Conservation (phyloP, 2,797 vertebrate genomes). For the Lepilemur ruficaudatus region DNA sequence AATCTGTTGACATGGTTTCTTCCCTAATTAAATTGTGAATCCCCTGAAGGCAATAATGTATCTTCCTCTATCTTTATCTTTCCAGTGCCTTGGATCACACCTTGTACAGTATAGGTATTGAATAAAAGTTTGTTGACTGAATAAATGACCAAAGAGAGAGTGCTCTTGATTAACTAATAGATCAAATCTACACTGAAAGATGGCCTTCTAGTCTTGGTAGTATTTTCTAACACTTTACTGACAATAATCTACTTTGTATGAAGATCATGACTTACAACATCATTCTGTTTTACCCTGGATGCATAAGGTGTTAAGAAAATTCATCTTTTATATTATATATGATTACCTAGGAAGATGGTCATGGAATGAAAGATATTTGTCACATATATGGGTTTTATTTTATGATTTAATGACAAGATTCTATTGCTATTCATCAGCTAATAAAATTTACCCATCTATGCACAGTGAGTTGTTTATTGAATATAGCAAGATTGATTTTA, state of each 20-base stretch:
- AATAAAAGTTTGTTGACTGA: slow-evolving; percentile 21
- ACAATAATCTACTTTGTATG: slow-evolving; percentile 1
- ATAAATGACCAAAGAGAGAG: background rate
- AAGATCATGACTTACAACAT: background rate
- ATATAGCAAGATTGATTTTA: slow-evolving; percentile 62
- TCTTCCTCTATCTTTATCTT: background rate
- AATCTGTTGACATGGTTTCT: background rate
- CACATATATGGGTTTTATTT: slow-evolving; percentile 60
- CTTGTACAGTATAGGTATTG: background rate
- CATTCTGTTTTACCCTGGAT: background rate
- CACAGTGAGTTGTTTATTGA: slow-evolving; percentile 58
- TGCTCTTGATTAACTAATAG: background rate
- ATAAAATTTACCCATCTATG: slow-evolving; percentile 62
- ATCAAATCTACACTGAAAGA: background rate
- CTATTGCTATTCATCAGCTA: slow-evolving; percentile 56
- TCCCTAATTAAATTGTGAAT: slow-evolving; percentile 11
- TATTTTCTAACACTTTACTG: background rate
- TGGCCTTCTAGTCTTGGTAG: background rate
- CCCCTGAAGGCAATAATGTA: background rate
- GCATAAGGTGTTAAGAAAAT: slow-evolving; percentile 26
- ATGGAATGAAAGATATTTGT: slow-evolving; percentile 55
- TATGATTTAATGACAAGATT: slow-evolving; percentile 52
- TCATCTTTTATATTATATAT: slow-evolving; percentile 20
- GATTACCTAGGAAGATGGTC: slow-evolving; percentile 32
- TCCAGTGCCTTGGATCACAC: background rate